Evolutionary conservation across 2,888 invertebrate genomes (phyloP).

Genomic region (Odontocerum albicorne): DNA sequence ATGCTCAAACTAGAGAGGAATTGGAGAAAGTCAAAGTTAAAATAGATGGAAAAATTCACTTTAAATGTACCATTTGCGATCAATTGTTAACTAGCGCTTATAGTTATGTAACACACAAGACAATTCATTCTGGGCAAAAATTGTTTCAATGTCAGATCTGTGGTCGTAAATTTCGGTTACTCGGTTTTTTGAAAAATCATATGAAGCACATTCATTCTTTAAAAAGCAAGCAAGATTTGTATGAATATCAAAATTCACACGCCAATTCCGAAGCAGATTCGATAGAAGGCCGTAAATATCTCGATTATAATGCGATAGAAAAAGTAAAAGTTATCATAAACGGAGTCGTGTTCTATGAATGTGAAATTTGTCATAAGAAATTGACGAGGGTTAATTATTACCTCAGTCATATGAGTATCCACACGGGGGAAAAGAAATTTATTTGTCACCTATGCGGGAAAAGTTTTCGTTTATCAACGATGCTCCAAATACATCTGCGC

Average conservation of each 20-base stretch:
- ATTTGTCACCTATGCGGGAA: constrained; percentile 58
- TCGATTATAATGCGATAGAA: constrained; percentile 41
- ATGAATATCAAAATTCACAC: constrained; percentile 7
- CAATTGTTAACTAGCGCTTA: constrained; percentile 63
- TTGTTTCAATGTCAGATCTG: constrained; percentile 68
- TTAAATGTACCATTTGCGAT: constrained; percentile 60
- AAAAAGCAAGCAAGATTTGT: constrained; percentile 19
- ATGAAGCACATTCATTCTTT: constrained; percentile 29
- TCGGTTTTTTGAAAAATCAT: constrained; percentile 31
- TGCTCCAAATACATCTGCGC: constrained; percentile 52
- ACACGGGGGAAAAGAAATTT: constrained; percentile 55
- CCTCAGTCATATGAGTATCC: constrained; percentile 54
- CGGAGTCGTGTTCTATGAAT: constrained; percentile 52
- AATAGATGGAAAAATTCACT: constrained; percentile 57
- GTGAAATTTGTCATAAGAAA: constrained; percentile 53
- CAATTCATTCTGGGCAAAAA: constrained; percentile 67
- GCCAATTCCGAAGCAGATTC: background rate
- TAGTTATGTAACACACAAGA: constrained; percentile 63
- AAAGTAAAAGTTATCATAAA: constrained; percentile 44
- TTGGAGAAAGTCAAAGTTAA: constrained; percentile 42
- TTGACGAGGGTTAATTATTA: constrained; percentile 45
- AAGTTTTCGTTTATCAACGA: constrained; percentile 55
- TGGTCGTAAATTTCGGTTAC: constrained; percentile 43
- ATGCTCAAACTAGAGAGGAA: constrained; percentile 47
- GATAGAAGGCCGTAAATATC: constrained; percentile 1